These are phyloP conservation scores for Volucella bombylans DNA, from an alignment of 2,888 invertebrate genomes.

Conservation along the genomic window DNA sequence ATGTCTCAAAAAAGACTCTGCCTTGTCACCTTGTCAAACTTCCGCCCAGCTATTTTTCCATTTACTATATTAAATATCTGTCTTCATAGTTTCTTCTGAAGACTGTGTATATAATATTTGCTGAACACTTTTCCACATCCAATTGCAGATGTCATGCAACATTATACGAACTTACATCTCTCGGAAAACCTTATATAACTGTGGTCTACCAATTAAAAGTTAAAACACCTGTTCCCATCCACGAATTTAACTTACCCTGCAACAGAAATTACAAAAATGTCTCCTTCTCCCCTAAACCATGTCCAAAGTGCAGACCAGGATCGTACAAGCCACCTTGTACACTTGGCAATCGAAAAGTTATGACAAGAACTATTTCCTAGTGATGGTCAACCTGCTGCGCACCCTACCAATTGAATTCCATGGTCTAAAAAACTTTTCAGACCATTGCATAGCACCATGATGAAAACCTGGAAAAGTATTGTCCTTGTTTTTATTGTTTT, in stretches of 20 bases:
- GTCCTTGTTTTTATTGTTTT: constrained; percentile 55
- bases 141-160: constrained; percentile 36
- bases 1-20: too few relatives aligned
- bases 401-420: constrained; percentile 62
- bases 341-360: constrained; percentile 45
- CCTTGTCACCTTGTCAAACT: too few relatives aligned
- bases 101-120: too few relatives aligned
- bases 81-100: neutral
- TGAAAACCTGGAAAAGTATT: constrained; percentile 29
- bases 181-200: constrained; percentile 39
- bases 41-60: too few relatives aligned
- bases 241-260: constrained; percentile 59
- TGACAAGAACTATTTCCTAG: constrained; percentile 67
- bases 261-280: constrained; percentile 37
- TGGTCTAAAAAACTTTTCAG: constrained; percentile 49
- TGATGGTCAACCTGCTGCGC: constrained; percentile 59
- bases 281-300: neutral
- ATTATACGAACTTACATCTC: neutral
- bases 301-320: neutral
- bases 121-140: neutral
- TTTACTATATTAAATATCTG: too few relatives aligned
- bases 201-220: constrained; percentile 69
- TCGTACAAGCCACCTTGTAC: neutral
- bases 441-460: constrained; percentile 35
- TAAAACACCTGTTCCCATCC: constrained; percentile 68